Evolutionary conservation across 2,888 invertebrate genomes (phyloP), one percentile per base, ranked within the genome.

Genomic region (Blera fallax): DNA sequence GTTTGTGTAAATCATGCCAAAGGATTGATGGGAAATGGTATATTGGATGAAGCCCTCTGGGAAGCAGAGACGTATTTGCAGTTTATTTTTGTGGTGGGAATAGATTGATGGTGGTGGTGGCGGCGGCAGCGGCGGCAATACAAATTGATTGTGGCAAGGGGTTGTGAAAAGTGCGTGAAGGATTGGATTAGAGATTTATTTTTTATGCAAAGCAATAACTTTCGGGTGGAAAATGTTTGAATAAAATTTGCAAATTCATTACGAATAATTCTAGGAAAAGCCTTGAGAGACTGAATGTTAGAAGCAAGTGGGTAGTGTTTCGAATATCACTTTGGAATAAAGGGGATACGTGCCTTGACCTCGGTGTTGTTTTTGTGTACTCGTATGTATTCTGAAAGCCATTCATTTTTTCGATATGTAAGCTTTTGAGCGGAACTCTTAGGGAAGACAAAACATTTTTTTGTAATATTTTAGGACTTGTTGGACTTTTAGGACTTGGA

Each of bases 1-100:
- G 85, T 77, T 85, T 85, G 85, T 72, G 85, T 67, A 85, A 85
- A 85, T 85, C 84, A 85, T 85, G 58, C 76, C 80, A 85, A 85
- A 85, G 76, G 76, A 85, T 70, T 80, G 84, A 80, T 76, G 74
- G 70, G 29, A 80, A 76, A 80, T 70, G 40, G 32, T 60, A 56
- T 77, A 69, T 76, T 70, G 58, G 65, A 64, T 65, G 54, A 43
- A 58, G 62, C 64, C 77, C 70, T 65, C 32, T 74, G 43, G 52
- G 70, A 60, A n/a, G 65, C 8, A 56, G 56, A 50, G 65, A 72
- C 27, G 65, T 76, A 72, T 79, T 79, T 76, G 67, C 81, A 81
- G 85, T 85, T 85, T 85, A 77, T 85, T 81, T 81, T 43, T 73
- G 69, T 29, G 74, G 69, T 73, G 40, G 48, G 50, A 32, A 40